These are phyloP conservation scores for Drosophila mauritiana DNA, from an alignment of 1,140 invertebrate species.

Conservation along the genomic window DNA sequence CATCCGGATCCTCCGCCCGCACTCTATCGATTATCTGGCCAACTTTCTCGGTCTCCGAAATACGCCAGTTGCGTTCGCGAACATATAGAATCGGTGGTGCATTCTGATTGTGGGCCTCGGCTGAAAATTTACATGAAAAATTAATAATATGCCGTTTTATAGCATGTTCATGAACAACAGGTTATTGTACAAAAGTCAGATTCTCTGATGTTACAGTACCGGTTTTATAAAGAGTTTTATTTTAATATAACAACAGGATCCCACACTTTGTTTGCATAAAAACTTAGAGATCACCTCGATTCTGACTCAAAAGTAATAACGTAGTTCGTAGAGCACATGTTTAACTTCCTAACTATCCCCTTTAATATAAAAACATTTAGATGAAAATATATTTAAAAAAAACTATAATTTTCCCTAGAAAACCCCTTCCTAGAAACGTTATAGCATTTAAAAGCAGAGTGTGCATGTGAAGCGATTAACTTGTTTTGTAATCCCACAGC, in stretches of 20 bases:
- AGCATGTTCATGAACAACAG: conserved; percentile 4
- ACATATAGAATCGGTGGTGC: conserved; percentile 85
- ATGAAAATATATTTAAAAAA: neutral
- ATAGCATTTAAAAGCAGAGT: neutral
- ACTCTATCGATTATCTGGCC: conserved; percentile 88
- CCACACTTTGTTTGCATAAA: neutral
- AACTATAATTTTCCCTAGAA: neutral
- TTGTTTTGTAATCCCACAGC: conserved; percentile 8
- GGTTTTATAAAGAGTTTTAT: neutral
- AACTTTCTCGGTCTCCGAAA: conserved; percentile 88
- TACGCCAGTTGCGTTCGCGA: conserved; percentile 88
- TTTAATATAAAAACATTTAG: too few relatives aligned
- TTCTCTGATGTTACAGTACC: conserved; percentile 1
- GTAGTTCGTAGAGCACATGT: too few relatives aligned
- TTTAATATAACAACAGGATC: neutral
- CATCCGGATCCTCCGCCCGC: conserved; percentile 87
- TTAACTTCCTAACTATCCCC: too few relatives aligned
- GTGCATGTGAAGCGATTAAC: neutral
- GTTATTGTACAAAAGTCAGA: conserved; percentile 2
- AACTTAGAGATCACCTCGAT: neutral
- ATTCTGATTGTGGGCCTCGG: conserved; percentile 72
- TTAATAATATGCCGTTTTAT: conserved; percentile 2
- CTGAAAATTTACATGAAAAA: conserved; percentile 40
- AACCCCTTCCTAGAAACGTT: neutral
- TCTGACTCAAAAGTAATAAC: too few relatives aligned